phyloP scores from a whole-genome alignment of 2,113 vertebrate species.

The Neofelis nebulosa region DNA sequence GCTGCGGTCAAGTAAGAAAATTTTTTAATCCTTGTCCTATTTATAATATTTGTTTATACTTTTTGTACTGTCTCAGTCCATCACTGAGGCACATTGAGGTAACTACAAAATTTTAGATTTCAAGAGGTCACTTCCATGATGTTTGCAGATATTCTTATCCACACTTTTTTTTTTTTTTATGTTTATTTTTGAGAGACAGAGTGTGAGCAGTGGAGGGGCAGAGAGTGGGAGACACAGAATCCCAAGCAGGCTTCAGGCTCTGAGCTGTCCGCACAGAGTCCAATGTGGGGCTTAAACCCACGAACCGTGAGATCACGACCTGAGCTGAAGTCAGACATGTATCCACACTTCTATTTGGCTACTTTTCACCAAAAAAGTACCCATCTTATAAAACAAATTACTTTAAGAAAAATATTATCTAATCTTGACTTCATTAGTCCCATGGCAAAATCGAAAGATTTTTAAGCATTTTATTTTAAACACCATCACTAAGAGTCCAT shows the following conservation, averaged over 20 bases:
- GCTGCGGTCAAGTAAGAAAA: slow-evolving; percentile 94
- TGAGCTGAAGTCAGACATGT: neutral
- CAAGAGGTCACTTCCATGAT: neutral
- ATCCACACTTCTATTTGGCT: neutral
- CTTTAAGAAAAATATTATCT: slow-evolving; percentile 34
- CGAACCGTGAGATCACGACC: no score
- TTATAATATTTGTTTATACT: neutral
- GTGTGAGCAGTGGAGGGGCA: no score
- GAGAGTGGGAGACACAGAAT: no score
- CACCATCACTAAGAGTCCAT: neutral
- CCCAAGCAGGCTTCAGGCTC: no score
- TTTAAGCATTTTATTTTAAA: slow-evolving; percentile 18
- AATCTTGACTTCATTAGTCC: neutral
- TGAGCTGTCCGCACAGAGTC: no score
- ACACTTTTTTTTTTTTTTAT: neutral
- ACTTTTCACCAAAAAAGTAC: neutral
- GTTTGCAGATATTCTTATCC: neutral
- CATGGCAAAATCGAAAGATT: neutral
- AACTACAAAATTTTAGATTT: neutral
- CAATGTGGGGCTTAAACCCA: no score
- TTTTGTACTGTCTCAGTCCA: neutral
- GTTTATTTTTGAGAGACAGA: no score
- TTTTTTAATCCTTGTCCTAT: slow-evolving; percentile 12
- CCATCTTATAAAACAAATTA: neutral
- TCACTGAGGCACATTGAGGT: neutral